A percentile compares a stretch with the other conserved stretches of the same genome.
Conservation (phyloP, 2,113 vertebrate species). For the Felis chaus region DNA sequence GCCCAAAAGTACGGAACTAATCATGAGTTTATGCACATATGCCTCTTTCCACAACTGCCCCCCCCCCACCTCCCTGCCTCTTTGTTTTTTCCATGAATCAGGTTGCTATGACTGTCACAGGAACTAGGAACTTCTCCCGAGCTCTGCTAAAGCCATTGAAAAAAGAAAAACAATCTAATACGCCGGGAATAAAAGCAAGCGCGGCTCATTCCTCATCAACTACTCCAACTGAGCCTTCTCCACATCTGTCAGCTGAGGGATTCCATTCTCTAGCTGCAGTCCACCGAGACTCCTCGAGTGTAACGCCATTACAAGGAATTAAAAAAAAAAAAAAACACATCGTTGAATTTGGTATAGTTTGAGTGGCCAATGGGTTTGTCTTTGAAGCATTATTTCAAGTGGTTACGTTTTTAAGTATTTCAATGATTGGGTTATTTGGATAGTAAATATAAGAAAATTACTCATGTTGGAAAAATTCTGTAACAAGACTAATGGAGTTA, state of each 20-base stretch:
- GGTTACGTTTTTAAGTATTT: conserved; percentile 36
- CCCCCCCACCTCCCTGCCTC: background rate
- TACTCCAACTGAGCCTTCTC: background rate
- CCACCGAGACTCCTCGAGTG: background rate
- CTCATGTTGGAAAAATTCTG: background rate
- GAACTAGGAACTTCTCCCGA: background rate
- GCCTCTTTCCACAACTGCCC: background rate
- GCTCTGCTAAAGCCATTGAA: background rate
- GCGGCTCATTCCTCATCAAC: background rate
- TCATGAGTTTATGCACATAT: background rate
- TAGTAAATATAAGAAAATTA: background rate
- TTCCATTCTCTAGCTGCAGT: background rate
- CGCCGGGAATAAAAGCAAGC: background rate
- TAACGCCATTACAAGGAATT: no score
- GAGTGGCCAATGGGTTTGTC: background rate
- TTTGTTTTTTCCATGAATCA: background rate
- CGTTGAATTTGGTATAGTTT: background rate
- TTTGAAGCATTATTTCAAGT: conserved; percentile 43
- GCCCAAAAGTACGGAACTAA: background rate
- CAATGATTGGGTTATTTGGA: background rate
- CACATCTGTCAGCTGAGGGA: background rate
- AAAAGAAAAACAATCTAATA: background rate
- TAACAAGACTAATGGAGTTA: background rate
- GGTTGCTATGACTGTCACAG: background rate
- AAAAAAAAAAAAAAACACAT: background rate